Percentiles rank a stretch among this genome's conserved stretches.
phyloP scores from a whole-genome alignment of 2,113 vertebrate species.

The Eubucco bourcierii region DNA sequence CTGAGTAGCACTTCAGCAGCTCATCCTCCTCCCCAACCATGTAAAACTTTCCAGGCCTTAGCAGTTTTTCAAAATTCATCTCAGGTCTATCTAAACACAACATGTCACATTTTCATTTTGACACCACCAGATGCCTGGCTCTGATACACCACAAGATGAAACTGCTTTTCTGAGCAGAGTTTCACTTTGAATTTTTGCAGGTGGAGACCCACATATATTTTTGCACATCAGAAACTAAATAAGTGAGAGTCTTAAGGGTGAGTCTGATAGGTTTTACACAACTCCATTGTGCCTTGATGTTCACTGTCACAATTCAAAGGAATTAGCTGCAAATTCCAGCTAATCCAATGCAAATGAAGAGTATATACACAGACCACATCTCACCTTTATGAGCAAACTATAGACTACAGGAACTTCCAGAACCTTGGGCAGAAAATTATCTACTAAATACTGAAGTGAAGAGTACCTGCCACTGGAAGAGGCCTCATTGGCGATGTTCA shows the following conservation, averaged over 20 bases:
- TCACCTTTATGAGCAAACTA: neutral
- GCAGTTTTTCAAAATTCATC: neutral
- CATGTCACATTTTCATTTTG: neutral
- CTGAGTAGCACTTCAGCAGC: neutral
- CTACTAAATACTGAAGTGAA: neutral
- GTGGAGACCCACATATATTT: neutral
- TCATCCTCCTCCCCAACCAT: neutral
- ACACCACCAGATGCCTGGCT: neutral
- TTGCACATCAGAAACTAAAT: neutral
- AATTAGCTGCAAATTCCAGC: neutral
- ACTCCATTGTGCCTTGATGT: neutral
- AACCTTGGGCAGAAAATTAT: neutral
- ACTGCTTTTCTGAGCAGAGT: neutral
- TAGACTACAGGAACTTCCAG: neutral
- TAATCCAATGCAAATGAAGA: neutral
- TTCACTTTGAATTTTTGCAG: conserved; percentile 5
- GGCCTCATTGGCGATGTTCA: neutral
- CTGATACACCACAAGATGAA: neutral
- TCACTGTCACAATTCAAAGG: neutral
- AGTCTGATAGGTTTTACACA: neutral
- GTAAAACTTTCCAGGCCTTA: neutral
- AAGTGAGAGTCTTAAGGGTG: neutral
- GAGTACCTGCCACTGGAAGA: neutral
- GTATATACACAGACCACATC: neutral
- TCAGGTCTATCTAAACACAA: neutral